Conservation (phyloP, 2,113 vertebrate genomes). For the Epinephelus lanceolatus region DNA sequence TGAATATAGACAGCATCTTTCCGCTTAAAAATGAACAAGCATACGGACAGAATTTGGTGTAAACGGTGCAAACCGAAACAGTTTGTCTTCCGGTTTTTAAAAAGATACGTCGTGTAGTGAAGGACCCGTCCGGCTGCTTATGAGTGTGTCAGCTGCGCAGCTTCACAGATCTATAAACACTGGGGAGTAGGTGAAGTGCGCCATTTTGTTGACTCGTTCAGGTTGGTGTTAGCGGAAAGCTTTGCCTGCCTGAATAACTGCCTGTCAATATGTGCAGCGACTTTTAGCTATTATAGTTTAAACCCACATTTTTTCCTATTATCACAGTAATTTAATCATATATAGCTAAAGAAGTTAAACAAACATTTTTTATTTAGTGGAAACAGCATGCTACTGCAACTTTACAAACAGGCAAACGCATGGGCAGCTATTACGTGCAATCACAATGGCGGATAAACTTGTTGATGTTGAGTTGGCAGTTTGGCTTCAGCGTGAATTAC, state of each 20-base stretch:
- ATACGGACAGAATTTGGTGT: not conserved
- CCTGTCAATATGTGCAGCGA: not conserved
- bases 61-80: not conserved
- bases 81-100: constrained; percentile 70
- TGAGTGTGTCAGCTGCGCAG: not conserved
- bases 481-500: constrained; percentile 59
- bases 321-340: fast-evolving
- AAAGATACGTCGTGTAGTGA: constrained; percentile 70
- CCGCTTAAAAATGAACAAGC: not conserved
- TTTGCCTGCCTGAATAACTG: not conserved
- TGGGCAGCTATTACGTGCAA: constrained; percentile 19
- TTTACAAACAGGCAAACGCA: constrained; percentile 61
- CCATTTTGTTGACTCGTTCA: fast-evolving
- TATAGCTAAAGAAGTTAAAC: no score
- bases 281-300: not conserved
- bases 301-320: no score
- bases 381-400: not conserved
- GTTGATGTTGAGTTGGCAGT: constrained; percentile 87
- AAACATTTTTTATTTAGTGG: fast-evolving
- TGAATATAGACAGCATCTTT: constrained; percentile 83
- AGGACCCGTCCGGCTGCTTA: constrained; percentile 39
- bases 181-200: not conserved
- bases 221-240: not conserved
- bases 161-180: not conserved
- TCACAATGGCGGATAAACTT: constrained; percentile 51